Conservation (phyloP, 2,888 invertebrate genomes). For the Megalurothrips usitatus region DNA sequence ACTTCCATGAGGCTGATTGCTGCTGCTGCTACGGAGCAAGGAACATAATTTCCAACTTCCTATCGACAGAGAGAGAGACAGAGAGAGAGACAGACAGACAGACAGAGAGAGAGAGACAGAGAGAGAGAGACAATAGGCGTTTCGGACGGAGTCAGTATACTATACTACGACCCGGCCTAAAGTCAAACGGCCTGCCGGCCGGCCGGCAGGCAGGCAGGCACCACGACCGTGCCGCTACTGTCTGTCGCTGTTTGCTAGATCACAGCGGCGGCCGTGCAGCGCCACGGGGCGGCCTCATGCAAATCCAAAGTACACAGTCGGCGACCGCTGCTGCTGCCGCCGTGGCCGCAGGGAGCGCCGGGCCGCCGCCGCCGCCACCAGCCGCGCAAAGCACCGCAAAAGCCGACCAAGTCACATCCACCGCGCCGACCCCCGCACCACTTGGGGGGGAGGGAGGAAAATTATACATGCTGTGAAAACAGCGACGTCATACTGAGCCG, state of each 20-base stretch:
- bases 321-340: neutral
- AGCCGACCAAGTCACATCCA: too few species aligned
- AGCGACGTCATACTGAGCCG: too few species aligned
- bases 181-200: too few species aligned
- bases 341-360: too few species aligned
- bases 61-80: neutral
- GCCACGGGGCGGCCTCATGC: neutral
- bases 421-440: too few species aligned
- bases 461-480: too few species aligned
- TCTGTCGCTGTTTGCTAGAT: neutral
- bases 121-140: neutral
- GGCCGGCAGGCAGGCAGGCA: too few species aligned
- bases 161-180: too few species aligned
- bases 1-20: neutral
- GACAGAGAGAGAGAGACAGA: neutral
- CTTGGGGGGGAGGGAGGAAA: too few species aligned
- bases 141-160: neutral
- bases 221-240: too few species aligned
- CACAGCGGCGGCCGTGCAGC: neutral
- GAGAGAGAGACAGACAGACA: neutral
- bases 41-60: conserved; percentile 8
- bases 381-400: too few species aligned
- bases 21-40: neutral
- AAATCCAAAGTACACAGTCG: conserved; percentile 1
- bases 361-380: too few species aligned